A percentile compares a stretch with the other conserved stretches of the same genome.
phyloP scores from a whole-genome alignment of 2,888 invertebrate genomes.

The Bombylius discolor region DNA sequence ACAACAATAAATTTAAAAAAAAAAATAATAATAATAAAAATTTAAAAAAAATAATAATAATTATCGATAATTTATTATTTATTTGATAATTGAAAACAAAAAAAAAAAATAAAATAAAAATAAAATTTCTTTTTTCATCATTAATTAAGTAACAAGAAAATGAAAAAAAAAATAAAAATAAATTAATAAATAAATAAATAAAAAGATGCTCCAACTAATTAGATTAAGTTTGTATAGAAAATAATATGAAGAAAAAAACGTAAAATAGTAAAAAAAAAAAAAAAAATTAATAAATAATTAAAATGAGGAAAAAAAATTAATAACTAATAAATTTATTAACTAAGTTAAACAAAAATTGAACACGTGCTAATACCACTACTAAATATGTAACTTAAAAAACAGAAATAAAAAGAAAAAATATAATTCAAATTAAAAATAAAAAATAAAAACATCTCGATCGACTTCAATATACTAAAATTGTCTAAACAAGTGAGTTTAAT shows the following conservation, averaged over 20 bases:
- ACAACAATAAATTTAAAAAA: background rate
- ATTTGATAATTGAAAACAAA: background rate
- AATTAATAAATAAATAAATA: background rate
- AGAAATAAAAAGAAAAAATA: background rate
- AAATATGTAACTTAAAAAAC: background rate
- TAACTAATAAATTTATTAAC: too few relatives aligned
- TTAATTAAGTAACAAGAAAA: background rate
- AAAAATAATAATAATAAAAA: background rate
- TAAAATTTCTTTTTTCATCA: background rate
- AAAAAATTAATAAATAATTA: slow-evolving; percentile 1
- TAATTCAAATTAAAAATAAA: background rate
- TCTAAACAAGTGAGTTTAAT: too few relatives aligned
- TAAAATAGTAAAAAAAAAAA: slow-evolving; percentile 4
- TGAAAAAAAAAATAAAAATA: background rate
- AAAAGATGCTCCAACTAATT: slow-evolving; percentile 14
- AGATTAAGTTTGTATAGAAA: slow-evolving; percentile 10
- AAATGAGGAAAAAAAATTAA: background rate
- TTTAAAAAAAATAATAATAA: background rate
- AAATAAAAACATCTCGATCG: background rate
- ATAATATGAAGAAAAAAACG: background rate
- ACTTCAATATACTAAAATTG: too few relatives aligned
- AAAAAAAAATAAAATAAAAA: background rate
- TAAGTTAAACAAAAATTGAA: too few relatives aligned
- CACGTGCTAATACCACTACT: background rate
- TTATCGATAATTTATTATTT: background rate